phyloP scores from a whole-genome alignment of 2,888 invertebrate species.

The Zygogramma bicolorata region DNA sequence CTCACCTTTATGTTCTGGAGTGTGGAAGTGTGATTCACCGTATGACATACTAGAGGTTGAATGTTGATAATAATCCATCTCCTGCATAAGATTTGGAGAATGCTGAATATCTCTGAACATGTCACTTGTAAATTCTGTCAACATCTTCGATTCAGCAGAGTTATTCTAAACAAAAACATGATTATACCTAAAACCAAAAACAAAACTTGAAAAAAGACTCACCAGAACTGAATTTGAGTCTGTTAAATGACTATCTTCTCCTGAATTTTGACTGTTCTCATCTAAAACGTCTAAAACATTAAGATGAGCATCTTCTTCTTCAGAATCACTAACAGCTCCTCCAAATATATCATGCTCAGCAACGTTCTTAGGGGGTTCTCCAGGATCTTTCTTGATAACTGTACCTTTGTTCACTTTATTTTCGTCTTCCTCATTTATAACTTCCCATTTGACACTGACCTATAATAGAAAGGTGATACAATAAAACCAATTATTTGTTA shows the following conservation, averaged over 20 bases:
- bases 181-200: background rate
- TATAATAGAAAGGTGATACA: too few relatives aligned
- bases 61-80: conserved; percentile 63
- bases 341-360: conserved; percentile 92
- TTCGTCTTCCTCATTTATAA: conserved; percentile 89
- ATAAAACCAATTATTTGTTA: too few relatives aligned
- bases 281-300: conserved; percentile 81
- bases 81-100: conserved; percentile 60
- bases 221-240: conserved; percentile 75
- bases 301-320: conserved; percentile 77
- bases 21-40: conserved; percentile 54
- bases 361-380: conserved; percentile 61
- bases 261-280: conserved; percentile 81
- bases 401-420: conserved; percentile 67
- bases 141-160: conserved; percentile 64
- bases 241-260: conserved; percentile 79
- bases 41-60: conserved; percentile 53
- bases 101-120: conserved; percentile 69
- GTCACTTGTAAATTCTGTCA: conserved; percentile 74
- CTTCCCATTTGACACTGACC: conserved; percentile 83
- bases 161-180: conserved; percentile 54
- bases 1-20: conserved; percentile 50
- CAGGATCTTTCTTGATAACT: conserved; percentile 63
- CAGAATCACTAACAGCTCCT: conserved; percentile 91
- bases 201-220: too few relatives aligned